phyloP scores from a whole-genome alignment of 2,113 vertebrate genomes.

The Xyrauchen texanus region DNA sequence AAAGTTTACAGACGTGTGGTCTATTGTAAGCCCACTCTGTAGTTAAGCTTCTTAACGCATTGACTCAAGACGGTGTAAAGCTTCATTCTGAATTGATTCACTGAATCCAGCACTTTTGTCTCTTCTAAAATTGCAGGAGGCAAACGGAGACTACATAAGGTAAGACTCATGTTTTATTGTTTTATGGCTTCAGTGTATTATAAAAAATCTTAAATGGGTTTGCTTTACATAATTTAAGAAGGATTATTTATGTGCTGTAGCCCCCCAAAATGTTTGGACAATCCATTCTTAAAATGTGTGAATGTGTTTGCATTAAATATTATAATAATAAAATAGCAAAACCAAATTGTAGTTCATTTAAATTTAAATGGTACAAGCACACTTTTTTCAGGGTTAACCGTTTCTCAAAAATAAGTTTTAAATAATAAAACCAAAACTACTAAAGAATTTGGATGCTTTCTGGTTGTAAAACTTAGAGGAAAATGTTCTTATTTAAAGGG shows the following conservation, averaged over 20 bases:
- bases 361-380: no score
- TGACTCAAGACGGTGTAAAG: conserved; percentile 27
- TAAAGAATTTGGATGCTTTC: no score
- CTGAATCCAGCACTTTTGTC: conserved; percentile 56
- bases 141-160: conserved; percentile 92
- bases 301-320: background rate
- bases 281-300: background rate
- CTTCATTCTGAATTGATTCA: conserved; percentile 33
- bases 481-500: no score
- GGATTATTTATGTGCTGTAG: background rate
- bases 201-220: no score
- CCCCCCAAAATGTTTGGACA: background rate
- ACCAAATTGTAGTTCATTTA: background rate
- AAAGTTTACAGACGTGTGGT: conserved; percentile 16
- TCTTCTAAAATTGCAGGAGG: conserved; percentile 86
- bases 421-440: no score
- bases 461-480: no score
- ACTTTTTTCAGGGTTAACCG: no score
- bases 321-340: background rate
- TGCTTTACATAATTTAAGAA: background rate
- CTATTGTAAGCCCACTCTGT: background rate
- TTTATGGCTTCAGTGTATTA: background rate
- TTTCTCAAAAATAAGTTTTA: no score
- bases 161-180: conserved; percentile 68
- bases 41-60: conserved; percentile 35